Evolutionary conservation across 2,888 invertebrate species (phyloP).

Genomic region (Caenorhabditis imperialis): DNA sequence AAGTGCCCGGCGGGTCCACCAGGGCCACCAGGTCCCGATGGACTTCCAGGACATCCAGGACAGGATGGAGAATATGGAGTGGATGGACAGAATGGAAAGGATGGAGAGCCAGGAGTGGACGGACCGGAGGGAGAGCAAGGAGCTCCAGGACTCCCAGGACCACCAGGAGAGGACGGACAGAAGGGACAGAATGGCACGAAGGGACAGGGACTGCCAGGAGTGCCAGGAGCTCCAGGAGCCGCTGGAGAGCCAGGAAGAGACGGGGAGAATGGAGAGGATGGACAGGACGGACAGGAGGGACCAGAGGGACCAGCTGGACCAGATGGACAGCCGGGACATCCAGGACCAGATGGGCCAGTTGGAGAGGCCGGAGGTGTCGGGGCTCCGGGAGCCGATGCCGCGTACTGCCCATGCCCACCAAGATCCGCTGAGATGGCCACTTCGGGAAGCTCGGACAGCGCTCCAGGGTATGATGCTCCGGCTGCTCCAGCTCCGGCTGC

Average conservation of each 20-base stretch:
- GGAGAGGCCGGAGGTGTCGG: conserved; percentile 43
- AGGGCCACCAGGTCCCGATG: conserved; percentile 54
- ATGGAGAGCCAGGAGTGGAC: conserved; percentile 42
- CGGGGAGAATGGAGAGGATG: conserved; percentile 49
- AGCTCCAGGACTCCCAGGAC: conserved; percentile 51
- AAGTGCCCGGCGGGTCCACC: conserved; percentile 55
- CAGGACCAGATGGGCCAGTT: conserved; percentile 38
- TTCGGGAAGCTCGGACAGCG: conserved; percentile 15
- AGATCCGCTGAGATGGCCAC: conserved; percentile 49
- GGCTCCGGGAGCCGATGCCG: conserved; percentile 50
- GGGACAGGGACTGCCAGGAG: conserved; percentile 51
- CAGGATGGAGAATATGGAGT: conserved; percentile 45
- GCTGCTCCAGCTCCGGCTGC: conserved; percentile 22
- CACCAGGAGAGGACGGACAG: conserved; percentile 45
- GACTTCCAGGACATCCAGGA: conserved; percentile 51
- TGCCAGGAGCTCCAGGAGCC: conserved; percentile 34
- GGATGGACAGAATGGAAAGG: conserved; percentile 47
- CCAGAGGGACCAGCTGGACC: conserved; percentile 40
- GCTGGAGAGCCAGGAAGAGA: conserved; percentile 46
- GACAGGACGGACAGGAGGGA: conserved; percentile 53
- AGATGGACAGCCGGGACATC: conserved; percentile 45
- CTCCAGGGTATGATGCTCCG: conserved; percentile 34
- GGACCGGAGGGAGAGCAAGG: conserved; percentile 46
- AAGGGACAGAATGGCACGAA: conserved; percentile 43
- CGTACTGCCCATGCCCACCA: conserved; percentile 50